Evolutionary conservation across 2,888 invertebrate species (phyloP).

Genomic region (Neoitamus cyanurus): DNA sequence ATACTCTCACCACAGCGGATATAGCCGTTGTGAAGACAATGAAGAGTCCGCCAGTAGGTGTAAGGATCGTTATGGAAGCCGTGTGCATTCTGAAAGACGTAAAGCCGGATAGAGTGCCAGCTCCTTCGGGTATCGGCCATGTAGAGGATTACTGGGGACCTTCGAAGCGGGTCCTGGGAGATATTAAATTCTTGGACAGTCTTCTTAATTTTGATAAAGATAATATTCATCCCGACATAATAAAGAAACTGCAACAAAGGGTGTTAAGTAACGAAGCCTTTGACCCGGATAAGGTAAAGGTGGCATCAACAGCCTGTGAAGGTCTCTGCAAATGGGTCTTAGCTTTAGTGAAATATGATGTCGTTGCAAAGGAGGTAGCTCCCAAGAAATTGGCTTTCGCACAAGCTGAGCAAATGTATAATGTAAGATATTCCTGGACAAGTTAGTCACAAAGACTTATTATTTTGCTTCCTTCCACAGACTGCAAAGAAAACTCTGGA

Average conservation of each 20-base stretch:
- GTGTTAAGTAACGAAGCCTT: slow-evolving; percentile 87
- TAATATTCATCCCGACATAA: slow-evolving; percentile 85
- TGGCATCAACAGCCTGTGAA: slow-evolving; percentile 90
- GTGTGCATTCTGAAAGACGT: slow-evolving; percentile 92
- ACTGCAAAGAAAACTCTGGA: slow-evolving; percentile 73
- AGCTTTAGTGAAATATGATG: slow-evolving; percentile 94
- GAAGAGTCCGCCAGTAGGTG: slow-evolving; percentile 93
- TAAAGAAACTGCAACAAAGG: slow-evolving; percentile 84
- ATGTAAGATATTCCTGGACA: slow-evolving; percentile 59
- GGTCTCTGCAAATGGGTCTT: slow-evolving; percentile 95
- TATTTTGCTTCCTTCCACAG: slow-evolving; percentile 50
- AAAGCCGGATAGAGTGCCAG: slow-evolving; percentile 88
- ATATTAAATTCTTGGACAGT: slow-evolving; percentile 90
- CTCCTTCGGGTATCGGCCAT: slow-evolving; percentile 84
- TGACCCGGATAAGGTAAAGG: slow-evolving; percentile 89
- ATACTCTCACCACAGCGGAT: slow-evolving; percentile 87
- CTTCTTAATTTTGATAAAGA: slow-evolving; percentile 90
- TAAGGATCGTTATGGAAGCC: slow-evolving; percentile 94
- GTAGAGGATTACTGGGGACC: slow-evolving; percentile 95
- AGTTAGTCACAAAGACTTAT: not conserved
- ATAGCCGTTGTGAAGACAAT: slow-evolving; percentile 95
- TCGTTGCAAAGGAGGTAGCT: slow-evolving; percentile 89
- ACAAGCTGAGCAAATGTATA: slow-evolving; percentile 83
- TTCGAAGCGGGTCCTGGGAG: slow-evolving; percentile 87
- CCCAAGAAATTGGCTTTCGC: slow-evolving; percentile 90